Evolutionary conservation across 2,113 vertebrate species (phyloP).

Genomic region (Leptobrachium leishanense): DNA sequence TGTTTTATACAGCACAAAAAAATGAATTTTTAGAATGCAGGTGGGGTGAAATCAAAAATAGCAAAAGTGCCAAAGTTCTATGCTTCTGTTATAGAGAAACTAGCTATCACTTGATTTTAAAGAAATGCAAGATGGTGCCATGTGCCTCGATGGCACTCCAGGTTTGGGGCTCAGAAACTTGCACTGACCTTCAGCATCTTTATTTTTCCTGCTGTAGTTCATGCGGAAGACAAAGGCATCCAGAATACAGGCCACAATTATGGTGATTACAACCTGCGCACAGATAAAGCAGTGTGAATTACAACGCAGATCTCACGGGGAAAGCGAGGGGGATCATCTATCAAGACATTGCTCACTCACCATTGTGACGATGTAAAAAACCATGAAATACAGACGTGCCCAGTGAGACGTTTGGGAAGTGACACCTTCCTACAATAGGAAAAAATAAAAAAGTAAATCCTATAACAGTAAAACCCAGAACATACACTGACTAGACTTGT

Average conservation of each 20-base stretch:
- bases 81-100: too few species aligned
- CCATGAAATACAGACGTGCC: slow-evolving; percentile 99
- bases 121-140: too few species aligned
- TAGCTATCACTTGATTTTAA: too few species aligned
- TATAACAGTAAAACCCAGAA: too few species aligned
- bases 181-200: slow-evolving; percentile 77
- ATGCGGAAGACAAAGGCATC: slow-evolving; percentile 97
- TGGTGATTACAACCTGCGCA: slow-evolving; percentile 88
- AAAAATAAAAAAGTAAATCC: too few species aligned
- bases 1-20: too few species aligned
- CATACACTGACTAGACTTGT: too few species aligned
- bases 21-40: too few species aligned
- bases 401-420: slow-evolving; percentile 93
- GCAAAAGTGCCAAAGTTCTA: too few species aligned
- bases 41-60: too few species aligned
- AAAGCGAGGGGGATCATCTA: background rate
- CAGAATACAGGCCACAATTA: slow-evolving; percentile 95
- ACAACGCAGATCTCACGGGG: accelerated
- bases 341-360: slow-evolving; percentile 61
- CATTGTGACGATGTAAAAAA: slow-evolving; percentile 98
- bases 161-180: background rate
- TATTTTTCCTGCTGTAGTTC: slow-evolving; percentile 96
- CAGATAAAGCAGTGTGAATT: background rate
- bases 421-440: slow-evolving; percentile 82
- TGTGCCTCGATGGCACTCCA: too few species aligned